Base-by-base conservation (phyloP, 2,888 invertebrate genomes). In the Drosophila dives region DNA sequence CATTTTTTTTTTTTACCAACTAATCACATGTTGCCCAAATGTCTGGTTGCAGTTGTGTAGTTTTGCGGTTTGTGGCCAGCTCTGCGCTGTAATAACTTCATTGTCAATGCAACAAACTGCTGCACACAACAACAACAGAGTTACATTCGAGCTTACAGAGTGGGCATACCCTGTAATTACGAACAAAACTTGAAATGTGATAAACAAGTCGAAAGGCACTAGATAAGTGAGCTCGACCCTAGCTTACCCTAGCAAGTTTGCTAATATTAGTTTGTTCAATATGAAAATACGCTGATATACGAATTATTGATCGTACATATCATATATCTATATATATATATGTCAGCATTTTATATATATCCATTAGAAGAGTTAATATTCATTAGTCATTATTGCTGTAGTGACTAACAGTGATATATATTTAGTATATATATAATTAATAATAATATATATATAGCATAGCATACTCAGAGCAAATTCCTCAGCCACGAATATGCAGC, bases 1-100 rank as follows among this genome's bases (percentile, higher is more conserved):
- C 36, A 15, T 68, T 65, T 65, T 38, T 23, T 42, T 42, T 50
- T 63, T 15, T 53, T 42, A n/a, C 34, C 45, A 63, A 69, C 72
- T 83, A 82, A 82, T 81, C 76, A 79, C 82, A 83, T 73, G 73
- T 81, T 84, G 72, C 56, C 72, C 61, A 65, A 72, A 71, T 65
- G 77, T 77, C 66, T 61, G 64, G 40, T 58, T 64, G 20, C 36
- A 55, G 53, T 54, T 78, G 62, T 64, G 15, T 4, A 64, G 66
- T 51, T 75, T 53, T 82, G 86, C 61, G 83, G 86, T 73, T 80
- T 64, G 65, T 77, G 63, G 68, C 63, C 69, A 77, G 64, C 66
- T 79, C 83, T 86, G 80, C 83, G 86, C 86, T 86, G 88, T 86
- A 86, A 86, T 88, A 86, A 88, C 88, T 86, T 86, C 86, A 88